Conservation (phyloP, 2,797 vertebrate genomes). For the Setipinna tenuifilis region DNA sequence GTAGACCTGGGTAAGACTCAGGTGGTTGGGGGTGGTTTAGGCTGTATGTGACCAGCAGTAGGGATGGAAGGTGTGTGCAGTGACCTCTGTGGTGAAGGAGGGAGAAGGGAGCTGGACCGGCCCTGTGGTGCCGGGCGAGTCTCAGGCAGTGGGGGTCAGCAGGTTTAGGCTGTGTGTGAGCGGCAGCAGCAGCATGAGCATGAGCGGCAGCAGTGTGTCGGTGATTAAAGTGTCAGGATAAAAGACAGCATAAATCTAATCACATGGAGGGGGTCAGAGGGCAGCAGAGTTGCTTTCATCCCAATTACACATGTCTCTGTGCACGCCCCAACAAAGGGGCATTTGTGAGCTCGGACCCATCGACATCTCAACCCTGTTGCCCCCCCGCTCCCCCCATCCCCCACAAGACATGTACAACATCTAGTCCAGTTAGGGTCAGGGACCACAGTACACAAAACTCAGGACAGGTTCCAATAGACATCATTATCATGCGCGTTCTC, state of each 20-base stretch:
- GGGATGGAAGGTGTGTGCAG: no score
- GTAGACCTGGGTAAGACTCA: neutral
- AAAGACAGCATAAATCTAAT: neutral
- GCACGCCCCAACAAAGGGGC: neutral
- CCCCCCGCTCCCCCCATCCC: neutral
- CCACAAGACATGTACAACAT: no score
- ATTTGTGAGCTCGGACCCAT: neutral
- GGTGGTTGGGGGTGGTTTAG: no score
- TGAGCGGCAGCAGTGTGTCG: neutral
- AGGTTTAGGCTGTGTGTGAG: neutral
- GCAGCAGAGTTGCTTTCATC: neutral
- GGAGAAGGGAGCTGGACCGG: no score
- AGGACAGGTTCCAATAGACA: neutral
- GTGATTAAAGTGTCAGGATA: constrained; percentile 3
- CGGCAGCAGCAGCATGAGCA: neutral
- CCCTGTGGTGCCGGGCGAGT: no score
- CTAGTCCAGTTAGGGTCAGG: neutral
- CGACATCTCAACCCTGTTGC: no score
- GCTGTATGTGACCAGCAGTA: no score
- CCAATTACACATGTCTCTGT: neutral
- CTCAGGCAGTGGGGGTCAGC: neutral
- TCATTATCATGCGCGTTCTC: neutral
- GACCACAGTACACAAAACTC: neutral
- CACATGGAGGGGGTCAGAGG: constrained; percentile 12
- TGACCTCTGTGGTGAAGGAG: no score